Base-by-base conservation (phyloP, 2,797 vertebrate genomes). In the Myotis myotis region DNA sequence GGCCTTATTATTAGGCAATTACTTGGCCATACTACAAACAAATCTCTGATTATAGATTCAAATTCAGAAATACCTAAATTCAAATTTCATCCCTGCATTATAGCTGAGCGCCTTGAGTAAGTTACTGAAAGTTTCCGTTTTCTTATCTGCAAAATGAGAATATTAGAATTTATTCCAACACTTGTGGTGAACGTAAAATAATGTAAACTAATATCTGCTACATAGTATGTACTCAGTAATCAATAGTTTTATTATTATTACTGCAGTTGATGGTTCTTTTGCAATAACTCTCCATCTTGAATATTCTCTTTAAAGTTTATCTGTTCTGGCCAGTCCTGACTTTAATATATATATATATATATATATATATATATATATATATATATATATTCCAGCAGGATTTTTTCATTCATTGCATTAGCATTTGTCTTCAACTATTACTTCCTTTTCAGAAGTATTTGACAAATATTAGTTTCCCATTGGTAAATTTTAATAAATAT, bases 401-500 rank as follows among this genome's bases (percentile, higher is more conserved):
- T 30, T 85, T 28, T 33, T 1, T 3, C 3, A 8, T 20, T 51
- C 9, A 41, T 53, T 22, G 36, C 6, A 6, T 22, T 53, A 16
- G 4, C 57, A 16, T 68, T 33, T n/a, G 5, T 49, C 38, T 83
- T 68, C 9, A 19, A 55, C 62, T 76, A 8, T 5, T 15, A 66
- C 10, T 28, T 38, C 2, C 2, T 12, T 66, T 30, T 74, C 6
- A n/a, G 68, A 71, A 74, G 44, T 30, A 44, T 30, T 53, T 87
- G 38, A 55, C 17, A 30, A 82, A 41, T n/a, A 66, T 13, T 17
- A 11, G 41, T 70, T 82, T 66, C 38, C 44, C 38, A 19, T n/a
- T 93, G 57, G 70, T 82, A 70, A n/a, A 51, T 76, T 94, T 89
- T n/a, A 41, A 78, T 49, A 38, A 89, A 8, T 25, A 49, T 68